A percentile compares a stretch with the other conserved stretches of the same genome.
phyloP scores from a whole-genome alignment of 2,888 invertebrate genomes.

The Dendrolimus houi region DNA sequence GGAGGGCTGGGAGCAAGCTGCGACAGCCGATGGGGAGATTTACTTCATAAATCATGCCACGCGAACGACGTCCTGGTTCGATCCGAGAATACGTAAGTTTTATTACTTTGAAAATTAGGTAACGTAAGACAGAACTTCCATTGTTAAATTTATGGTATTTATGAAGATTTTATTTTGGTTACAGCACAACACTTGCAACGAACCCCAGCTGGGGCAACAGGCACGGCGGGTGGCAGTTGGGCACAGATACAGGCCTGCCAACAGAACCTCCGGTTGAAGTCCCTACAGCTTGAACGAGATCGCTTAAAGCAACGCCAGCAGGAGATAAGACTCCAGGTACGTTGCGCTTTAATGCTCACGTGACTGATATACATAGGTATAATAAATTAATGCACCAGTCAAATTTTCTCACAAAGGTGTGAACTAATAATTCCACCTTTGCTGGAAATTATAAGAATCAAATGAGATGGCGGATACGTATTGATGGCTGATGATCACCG shows the following conservation, averaged over 20 bases:
- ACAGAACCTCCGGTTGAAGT: conserved; percentile 87
- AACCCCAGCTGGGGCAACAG: conserved; percentile 73
- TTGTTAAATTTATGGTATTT: conserved; percentile 3
- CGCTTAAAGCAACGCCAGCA: conserved; percentile 91
- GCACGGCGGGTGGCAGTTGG: conserved; percentile 75
- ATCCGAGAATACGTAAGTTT: conserved; percentile 96
- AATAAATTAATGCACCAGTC: no score
- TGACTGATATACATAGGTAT: no score
- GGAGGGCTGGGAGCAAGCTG: conserved; percentile 92
- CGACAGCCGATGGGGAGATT: conserved; percentile 89
- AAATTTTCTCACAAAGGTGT: no score
- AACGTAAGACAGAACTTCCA: neutral
- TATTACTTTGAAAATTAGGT: neutral
- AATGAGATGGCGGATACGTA: no score
- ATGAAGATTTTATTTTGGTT: conserved; percentile 26
- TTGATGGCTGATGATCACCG: no score
- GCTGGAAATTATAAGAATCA: no score
- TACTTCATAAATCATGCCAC: conserved; percentile 95
- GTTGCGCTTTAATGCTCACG: neutral
- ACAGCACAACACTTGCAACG: conserved; percentile 75
- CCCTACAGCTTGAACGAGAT: conserved; percentile 91
- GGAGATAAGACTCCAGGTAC: conserved; percentile 91
- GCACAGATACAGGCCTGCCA: conserved; percentile 80
- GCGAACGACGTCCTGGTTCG: conserved; percentile 98
- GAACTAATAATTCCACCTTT: no score